Evolutionary conservation across 2,888 invertebrate species (phyloP).

Genomic region (Invenusta paracnida): DNA sequence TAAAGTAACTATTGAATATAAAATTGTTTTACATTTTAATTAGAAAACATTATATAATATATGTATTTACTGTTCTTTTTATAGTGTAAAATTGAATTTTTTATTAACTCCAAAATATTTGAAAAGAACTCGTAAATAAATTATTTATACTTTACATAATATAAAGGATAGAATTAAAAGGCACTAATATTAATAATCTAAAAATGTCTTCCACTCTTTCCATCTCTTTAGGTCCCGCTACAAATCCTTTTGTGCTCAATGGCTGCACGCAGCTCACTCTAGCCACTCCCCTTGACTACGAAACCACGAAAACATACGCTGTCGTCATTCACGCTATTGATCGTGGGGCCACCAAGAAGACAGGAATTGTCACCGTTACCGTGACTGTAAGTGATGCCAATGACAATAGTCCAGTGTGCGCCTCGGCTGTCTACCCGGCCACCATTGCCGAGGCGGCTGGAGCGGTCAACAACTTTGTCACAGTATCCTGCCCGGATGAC

Average conservation of each 20-base stretch:
- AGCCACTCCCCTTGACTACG: slow-evolving; percentile 34
- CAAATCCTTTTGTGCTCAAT: slow-evolving; percentile 24
- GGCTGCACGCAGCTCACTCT: neutral
- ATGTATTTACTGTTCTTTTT: too few species aligned
- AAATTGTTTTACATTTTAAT: too few species aligned
- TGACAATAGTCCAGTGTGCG: slow-evolving; percentile 20
- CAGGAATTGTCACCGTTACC: neutral
- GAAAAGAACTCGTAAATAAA: too few species aligned
- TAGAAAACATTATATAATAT: too few species aligned
- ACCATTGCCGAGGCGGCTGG: slow-evolving; percentile 11
- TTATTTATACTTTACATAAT: too few species aligned
- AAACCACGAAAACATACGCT: neutral
- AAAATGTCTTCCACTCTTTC: too few species aligned
- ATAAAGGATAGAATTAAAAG: too few species aligned
- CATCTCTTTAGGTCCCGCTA: neutral
- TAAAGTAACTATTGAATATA: too few species aligned
- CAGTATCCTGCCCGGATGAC: slow-evolving; percentile 36
- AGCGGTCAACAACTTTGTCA: neutral
- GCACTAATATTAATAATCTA: too few species aligned
- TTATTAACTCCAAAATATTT: too few species aligned
- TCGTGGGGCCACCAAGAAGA: neutral
- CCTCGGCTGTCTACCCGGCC: neutral
- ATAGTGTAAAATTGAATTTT: too few species aligned
- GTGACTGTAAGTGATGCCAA: neutral
- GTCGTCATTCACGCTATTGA: slow-evolving; percentile 21